Evolutionary conservation across 2,797 vertebrate species (phyloP), one percentile per base, ranked within the genome.

Genomic region (Vespertilio murinus): DNA sequence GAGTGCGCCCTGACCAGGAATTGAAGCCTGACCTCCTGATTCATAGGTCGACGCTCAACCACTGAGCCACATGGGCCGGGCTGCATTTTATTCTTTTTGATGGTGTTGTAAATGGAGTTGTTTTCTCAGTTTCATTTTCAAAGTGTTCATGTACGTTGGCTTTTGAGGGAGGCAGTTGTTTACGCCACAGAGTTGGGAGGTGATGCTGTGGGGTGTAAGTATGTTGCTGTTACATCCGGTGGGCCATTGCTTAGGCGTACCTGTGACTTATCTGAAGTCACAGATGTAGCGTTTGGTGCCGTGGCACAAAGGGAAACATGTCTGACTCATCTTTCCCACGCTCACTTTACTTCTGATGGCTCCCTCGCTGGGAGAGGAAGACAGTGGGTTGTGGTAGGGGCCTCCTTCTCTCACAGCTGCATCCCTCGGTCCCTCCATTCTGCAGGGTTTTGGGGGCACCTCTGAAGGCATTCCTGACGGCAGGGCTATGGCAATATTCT

Each of bases 291-390:
- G 30, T 82, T 65, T 91, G 86, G 85, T 40, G 84, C 91, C 64
- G 45, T 95, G 85, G 65, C 4, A 38, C 33, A 80, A 75, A 93
- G 42, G 38, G 75, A 92, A 95, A 71, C 30, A n/a, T 49, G 23
- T 92, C 42, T 96, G 94, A 97, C 93, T 96, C 81, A 95, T 75
- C 22, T 70, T 95, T 33, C 83, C 95, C 89, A 45, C 10, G 33
- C 33, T 82, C 33, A 16, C 12, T 42, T 71, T 79, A 28, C 49
- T 52, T 59, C 65, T 52, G 69, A 52, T 10, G 23, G 40, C 49
- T 78, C 56, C 67, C n/a, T 74, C 0, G 20, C 42, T 20, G 47
- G 40, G 59, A 77, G 84, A 83, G 74, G 81, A 95, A 78, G 56
- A 83, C 14, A 81, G 85, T 88, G 82, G 47, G 70, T 52, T 85